These are phyloP conservation scores for Nipponia nippon DNA, from an alignment of 2,113 vertebrate genomes.

Conservation along the genomic window DNA sequence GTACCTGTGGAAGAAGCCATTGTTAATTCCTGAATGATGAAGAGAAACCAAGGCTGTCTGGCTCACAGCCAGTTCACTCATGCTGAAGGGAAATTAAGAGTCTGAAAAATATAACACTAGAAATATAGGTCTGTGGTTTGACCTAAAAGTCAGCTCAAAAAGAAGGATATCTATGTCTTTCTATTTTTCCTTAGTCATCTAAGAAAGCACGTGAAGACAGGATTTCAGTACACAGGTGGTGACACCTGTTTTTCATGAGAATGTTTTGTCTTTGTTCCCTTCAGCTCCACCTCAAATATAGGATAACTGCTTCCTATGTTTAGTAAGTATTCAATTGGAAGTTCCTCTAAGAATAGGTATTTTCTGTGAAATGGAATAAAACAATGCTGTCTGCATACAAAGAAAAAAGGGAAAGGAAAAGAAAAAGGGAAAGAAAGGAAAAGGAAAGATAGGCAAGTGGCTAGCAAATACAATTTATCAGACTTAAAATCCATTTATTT, in stretches of 20 bases:
- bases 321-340: not conserved
- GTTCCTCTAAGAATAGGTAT: not conserved
- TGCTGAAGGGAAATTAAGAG: not conserved
- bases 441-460: not conserved
- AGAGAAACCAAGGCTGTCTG: not conserved
- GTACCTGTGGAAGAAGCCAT: not conserved
- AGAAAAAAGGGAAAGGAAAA: not conserved
- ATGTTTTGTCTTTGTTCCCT: not conserved
- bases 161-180: not conserved
- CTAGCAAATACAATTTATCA: not conserved
- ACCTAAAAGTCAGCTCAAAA: not conserved
- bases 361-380: not conserved
- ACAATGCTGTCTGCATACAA: not conserved
- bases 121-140: not conserved
- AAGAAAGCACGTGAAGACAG: not conserved
- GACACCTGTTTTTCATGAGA: not conserved
- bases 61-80: not conserved
- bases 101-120: not conserved
- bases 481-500: not conserved
- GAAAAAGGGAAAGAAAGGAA: not conserved
- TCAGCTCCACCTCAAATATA: not conserved
- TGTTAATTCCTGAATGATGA: not conserved
- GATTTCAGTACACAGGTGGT: not conserved
- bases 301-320: not conserved
- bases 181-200: not conserved